These are phyloP conservation scores for Clavelina lepadiformis DNA, from an alignment of 23 tunicate genomes.

Conservation along the genomic window DNA sequence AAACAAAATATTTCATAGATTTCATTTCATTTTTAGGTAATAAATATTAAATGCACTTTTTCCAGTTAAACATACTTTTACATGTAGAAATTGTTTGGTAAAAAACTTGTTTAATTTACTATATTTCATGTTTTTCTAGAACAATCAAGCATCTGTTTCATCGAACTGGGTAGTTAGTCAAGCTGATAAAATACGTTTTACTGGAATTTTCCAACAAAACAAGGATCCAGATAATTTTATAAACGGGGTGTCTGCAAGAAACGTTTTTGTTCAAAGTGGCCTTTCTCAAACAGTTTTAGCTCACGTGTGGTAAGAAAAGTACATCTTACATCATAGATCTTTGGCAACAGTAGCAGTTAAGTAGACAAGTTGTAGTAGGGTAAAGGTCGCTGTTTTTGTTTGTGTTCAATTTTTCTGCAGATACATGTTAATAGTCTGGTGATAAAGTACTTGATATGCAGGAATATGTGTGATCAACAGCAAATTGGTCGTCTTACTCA, in stretches of 20 bases:
- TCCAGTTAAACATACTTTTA: too few species aligned
- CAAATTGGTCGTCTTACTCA: slow-evolving; percentile 62
- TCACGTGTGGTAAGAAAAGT: slow-evolving; percentile 73
- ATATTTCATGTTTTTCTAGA: too few species aligned
- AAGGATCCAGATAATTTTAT: slow-evolving; percentile 60
- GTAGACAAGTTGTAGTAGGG: not conserved
- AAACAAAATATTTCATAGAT: too few species aligned
- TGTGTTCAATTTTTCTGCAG: not conserved
- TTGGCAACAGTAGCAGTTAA: not conserved
- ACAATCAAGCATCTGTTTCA: too few species aligned
- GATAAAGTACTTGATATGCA: too few species aligned
- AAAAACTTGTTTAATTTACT: too few species aligned
- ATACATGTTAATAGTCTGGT: too few species aligned
- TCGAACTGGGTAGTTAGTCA: slow-evolving; percentile 43
- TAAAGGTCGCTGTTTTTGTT: not conserved
- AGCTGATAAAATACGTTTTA: slow-evolving; percentile 44
- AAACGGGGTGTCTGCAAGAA: slow-evolving; percentile 73
- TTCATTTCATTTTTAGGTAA: too few species aligned
- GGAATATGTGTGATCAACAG: slow-evolving; percentile 80
- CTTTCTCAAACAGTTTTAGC: slow-evolving; percentile 80
- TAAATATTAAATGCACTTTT: too few species aligned
- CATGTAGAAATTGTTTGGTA: too few species aligned
- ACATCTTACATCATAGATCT: not conserved
- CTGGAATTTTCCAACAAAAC: slow-evolving; percentile 57
- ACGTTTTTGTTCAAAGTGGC: slow-evolving; percentile 86